phyloP scores from a whole-genome alignment of 2,797 vertebrate genomes.

The Cryptoprocta ferox region DNA sequence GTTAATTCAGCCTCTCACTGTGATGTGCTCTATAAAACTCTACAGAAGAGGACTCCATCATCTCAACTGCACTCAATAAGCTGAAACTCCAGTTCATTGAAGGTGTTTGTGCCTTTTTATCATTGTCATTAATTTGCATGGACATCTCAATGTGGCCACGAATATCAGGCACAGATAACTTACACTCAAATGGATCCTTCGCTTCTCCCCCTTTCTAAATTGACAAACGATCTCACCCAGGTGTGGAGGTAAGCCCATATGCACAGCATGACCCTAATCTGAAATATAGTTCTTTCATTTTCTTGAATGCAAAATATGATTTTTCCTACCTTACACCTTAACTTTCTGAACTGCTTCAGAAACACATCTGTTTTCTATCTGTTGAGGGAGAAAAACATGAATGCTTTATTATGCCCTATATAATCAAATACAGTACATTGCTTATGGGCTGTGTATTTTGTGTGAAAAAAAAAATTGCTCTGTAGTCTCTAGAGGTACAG shows the following conservation, averaged over 20 bases:
- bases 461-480: slow-evolving; percentile 28
- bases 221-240: neutral
- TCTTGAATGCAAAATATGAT: slow-evolving; percentile 73
- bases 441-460: slow-evolving; percentile 13
- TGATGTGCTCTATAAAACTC: neutral
- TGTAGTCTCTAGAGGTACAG: slow-evolving; percentile 37
- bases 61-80: neutral
- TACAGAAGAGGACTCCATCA: neutral
- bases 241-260: neutral
- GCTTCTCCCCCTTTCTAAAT: neutral
- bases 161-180: neutral
- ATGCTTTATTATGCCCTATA: slow-evolving; percentile 60
- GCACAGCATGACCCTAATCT: neutral
- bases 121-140: neutral
- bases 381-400: slow-evolving; percentile 40
- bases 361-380: slow-evolving; percentile 80
- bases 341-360: slow-evolving; percentile 74
- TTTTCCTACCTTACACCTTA: slow-evolving; percentile 74
- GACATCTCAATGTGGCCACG: neutral
- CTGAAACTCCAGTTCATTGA: neutral
- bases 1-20: neutral
- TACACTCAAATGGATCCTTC: neutral
- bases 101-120: neutral
- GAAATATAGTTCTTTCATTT: slow-evolving; percentile 58
- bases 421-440: slow-evolving; percentile 50